Percentiles rank a stretch among this genome's conserved stretches.
Evolutionary conservation across 1,140 invertebrate species (phyloP).

Genomic region (Bombus confusus): DNA sequence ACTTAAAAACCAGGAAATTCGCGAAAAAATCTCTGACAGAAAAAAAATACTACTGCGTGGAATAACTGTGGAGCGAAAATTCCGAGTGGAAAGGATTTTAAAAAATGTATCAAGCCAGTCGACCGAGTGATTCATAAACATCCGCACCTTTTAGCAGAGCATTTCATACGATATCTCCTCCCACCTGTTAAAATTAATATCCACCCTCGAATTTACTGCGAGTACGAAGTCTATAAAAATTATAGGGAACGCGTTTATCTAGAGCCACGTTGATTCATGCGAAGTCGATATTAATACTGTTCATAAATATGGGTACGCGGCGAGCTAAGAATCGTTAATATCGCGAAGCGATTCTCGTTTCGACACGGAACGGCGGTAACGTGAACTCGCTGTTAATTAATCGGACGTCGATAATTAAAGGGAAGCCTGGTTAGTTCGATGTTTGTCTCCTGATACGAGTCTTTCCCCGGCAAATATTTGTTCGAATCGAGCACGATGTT

Average conservation of each 20-base stretch:
- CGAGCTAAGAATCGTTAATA: conserved; percentile 43
- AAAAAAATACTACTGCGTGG: too few relatives aligned
- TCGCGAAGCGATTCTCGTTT: conserved; percentile 31
- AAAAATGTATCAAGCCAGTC: background rate
- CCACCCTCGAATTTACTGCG: conserved; percentile 9
- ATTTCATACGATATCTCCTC: background rate
- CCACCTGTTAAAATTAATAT: conserved; percentile 18
- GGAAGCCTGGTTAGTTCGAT: background rate
- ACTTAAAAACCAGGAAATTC: background rate
- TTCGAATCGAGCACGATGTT: background rate
- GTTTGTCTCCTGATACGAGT: conserved; percentile 7
- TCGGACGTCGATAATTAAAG: conserved; percentile 48
- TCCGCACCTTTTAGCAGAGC: background rate
- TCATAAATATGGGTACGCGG: conserved; percentile 28
- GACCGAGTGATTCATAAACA: conserved; percentile 6
- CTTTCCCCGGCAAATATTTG: conserved; percentile 25
- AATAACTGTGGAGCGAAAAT: background rate
- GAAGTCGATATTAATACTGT: conserved; percentile 43
- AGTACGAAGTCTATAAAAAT: conserved; percentile 5
- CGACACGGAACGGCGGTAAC: conserved; percentile 1
- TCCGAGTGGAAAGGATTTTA: background rate
- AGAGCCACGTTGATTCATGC: conserved; percentile 24
- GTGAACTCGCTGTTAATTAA: conserved; percentile 47
- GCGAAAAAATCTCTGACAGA: background rate
- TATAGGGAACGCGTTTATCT: background rate